phyloP scores from a whole-genome alignment of 2,797 vertebrate species.

The Lagothrix lagotricha region DNA sequence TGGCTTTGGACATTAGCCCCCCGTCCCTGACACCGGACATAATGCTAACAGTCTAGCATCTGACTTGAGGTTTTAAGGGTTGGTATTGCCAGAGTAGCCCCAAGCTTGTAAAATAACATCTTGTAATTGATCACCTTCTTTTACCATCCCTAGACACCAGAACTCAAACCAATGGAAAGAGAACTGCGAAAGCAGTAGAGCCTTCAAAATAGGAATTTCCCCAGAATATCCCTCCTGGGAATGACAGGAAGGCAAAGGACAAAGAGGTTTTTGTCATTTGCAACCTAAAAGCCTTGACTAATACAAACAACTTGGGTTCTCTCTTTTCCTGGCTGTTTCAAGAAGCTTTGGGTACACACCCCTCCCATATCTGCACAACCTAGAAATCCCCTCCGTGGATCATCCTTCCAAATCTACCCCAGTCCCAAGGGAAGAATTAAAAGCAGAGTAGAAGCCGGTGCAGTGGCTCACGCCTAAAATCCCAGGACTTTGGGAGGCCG shows the following conservation, averaged over 20 bases:
- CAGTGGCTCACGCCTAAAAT: no score
- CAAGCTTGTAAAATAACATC: background rate
- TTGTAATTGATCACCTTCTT: background rate
- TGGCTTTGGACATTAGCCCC: background rate
- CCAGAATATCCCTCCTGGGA: background rate
- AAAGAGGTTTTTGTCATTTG: background rate
- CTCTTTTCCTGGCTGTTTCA: background rate
- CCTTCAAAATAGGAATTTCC: background rate
- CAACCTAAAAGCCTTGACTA: background rate
- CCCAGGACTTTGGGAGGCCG: no score
- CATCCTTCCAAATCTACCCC: background rate
- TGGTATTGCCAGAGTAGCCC: background rate
- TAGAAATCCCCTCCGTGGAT: background rate
- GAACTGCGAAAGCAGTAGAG: background rate
- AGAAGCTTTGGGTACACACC: background rate
- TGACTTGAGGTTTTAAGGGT: background rate
- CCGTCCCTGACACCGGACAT: background rate
- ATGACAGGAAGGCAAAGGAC: background rate
- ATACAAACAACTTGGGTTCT: background rate
- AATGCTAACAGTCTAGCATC: background rate
- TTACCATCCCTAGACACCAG: background rate
- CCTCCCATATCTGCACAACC: background rate
- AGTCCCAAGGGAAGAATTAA: no score
- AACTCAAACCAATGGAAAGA: background rate
- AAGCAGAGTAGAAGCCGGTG: no score